Evolutionary conservation across 2,888 invertebrate species (phyloP), one percentile per base, ranked within the genome.

Genomic region (Chymomyza procnemis): DNA sequence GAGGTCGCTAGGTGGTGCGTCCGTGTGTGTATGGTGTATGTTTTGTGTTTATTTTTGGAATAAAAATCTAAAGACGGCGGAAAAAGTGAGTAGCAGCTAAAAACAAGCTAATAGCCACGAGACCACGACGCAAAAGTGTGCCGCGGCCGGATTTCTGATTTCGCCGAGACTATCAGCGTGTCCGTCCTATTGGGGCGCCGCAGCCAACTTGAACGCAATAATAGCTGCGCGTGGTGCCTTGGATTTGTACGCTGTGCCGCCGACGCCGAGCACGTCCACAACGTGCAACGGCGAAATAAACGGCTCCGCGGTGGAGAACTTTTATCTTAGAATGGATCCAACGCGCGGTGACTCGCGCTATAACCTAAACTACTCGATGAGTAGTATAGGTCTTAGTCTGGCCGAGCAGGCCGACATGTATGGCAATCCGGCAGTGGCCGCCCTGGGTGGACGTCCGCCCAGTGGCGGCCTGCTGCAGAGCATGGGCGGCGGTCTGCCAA

Each of bases 261-360:
- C n/a, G 18, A 46, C 48, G 48, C 60, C 48, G 21, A 48, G 26
- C 30, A 59, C 47, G 47, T 18, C 46, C 21, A 46, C 47, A 19
- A 59, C 47, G 19, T 47, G 59, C 59, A 26, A 26, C 26, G 54
- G 62, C 52, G 22, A 61, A 50, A 26, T 84, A 55, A 84, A 87
- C 84, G 88, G 84, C 84, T 84, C 88, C 89, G 89, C 87, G 80
- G 90, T 90, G 90, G 90, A 90, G 89, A 90, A 90, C 85, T 90
- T 89, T 80, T 90, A 90, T 74, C 81, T 89, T 16, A 90, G 89
- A 89, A 96, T 96, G 96, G 96, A 96, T 94, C 95, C 96, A 92
- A 95, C 96, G 94, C 95, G 96, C 93, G 94, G 96, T 93, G 96
- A 96, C 93, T 94, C 95, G 94, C 96, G 96, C 92, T 96, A 96